Evolutionary conservation across 2,888 invertebrate genomes (phyloP), one percentile per base, ranked within the genome.

Genomic region (Campoplex nolae): DNA sequence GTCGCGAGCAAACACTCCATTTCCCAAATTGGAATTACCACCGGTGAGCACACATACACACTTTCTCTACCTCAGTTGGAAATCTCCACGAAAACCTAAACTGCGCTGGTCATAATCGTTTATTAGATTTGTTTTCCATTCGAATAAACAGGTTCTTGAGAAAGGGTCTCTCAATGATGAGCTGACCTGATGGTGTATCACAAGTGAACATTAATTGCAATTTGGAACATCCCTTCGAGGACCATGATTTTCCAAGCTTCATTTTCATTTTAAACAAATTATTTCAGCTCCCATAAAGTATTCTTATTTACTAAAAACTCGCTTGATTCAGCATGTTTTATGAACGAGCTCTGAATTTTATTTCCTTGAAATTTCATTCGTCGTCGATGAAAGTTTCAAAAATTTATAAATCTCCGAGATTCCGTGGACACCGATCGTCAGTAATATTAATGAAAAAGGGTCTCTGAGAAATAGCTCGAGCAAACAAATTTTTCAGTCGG

Each of bases 1-100:
- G 76, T 80, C 77, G 77, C 73, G 71, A 45, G 67, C 73, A 70
- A 83, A 73, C 76, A 81, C 67, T 56, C 51, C 48, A 54, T n/a
- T 51, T 13, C 71, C 73, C 80, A 81, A 86, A 84, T 86, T 84
- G 80, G 67, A 78, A 74, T 77, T 74, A 81, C 67, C 83, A 84
- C 68, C 45, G 54, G 70, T 56, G 73, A 51, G n/a, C 45, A 65
- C 7, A 23, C 23, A 23, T 23, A 23, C 23, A 45, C 23, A 58
- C 32, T 38, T 45, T 48, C 35, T 65, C 28, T 38, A n/a, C 18
- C n/a, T 28, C 38, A 38, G 18, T 68, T 67, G 13, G n/a, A 68
- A 67, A 45, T 38, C 67, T 74, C 81, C 32, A 23, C 81, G 28
- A 68, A 81, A 81, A 83, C 70, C 77, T 73, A 38, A 75, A 84